Evolutionary conservation across 2,888 invertebrate species (phyloP).

Genomic region (Lepidochrysops patricia): DNA sequence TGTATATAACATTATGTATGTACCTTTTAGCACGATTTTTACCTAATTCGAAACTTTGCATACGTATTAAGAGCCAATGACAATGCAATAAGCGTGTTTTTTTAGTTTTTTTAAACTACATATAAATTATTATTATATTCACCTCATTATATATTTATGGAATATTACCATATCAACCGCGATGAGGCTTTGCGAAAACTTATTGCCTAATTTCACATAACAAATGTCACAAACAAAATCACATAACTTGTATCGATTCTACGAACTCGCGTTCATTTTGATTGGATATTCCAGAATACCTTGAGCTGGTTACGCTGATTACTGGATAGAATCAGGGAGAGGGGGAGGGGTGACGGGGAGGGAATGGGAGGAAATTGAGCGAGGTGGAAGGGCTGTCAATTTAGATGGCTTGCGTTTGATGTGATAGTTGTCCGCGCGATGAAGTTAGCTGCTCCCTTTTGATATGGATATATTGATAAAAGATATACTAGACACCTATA

Average conservation of each 20-base stretch:
- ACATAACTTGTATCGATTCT: neutral
- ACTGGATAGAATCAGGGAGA: constrained; percentile 24
- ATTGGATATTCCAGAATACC: constrained; percentile 14
- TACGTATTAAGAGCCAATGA: no score
- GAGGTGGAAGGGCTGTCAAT: constrained; percentile 35
- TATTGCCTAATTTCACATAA: neutral
- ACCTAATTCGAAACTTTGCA: no score
- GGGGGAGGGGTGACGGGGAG: neutral
- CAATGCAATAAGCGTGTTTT: no score
- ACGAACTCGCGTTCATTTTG: neutral
- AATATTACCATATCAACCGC: neutral
- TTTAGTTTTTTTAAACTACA: no score
- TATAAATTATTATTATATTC: no score
- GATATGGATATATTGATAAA: neutral
- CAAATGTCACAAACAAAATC: neutral
- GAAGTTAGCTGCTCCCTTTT: neutral
- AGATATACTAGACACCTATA: neutral
- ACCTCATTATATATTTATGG: no score
- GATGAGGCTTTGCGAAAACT: no score
- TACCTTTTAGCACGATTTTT: no score
- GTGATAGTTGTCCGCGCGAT: neutral
- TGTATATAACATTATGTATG: no score
- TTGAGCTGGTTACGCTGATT: constrained; percentile 38
- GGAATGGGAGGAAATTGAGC: constrained; percentile 19
- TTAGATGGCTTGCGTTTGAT: constrained; percentile 33